Percentiles rank a stretch among this genome's conserved stretches.
These are phyloP conservation scores for Agriopis marginaria DNA, from an alignment of 2,888 invertebrate genomes.

Conservation along the genomic window DNA sequence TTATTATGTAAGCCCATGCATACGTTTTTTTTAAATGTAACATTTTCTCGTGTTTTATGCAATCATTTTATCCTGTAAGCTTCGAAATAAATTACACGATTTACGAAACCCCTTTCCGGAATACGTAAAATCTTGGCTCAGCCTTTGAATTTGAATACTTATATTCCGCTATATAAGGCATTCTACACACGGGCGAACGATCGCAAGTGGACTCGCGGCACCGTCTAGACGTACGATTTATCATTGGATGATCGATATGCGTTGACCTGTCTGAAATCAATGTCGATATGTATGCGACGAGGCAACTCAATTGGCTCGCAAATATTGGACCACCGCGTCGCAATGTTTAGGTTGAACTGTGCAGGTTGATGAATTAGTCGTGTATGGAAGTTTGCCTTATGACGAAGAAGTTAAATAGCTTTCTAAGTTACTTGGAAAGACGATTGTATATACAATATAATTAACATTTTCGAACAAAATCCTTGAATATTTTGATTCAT, in stretches of 20 bases:
- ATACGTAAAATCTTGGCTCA: conserved; percentile 19
- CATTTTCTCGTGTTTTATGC: no score
- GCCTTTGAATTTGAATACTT: background rate
- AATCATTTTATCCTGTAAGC: background rate
- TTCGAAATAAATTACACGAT: background rate
- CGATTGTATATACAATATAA: background rate
- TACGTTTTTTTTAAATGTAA: no score
- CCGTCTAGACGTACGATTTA: conserved; percentile 56
- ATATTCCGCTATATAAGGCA: conserved; percentile 45
- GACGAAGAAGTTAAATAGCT: conserved; percentile 4
- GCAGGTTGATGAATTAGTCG: conserved; percentile 15
- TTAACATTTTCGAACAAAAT: background rate
- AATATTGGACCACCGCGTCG: conserved; percentile 66
- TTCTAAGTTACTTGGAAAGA: background rate
- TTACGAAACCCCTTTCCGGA: background rate
- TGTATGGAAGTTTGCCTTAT: conserved; percentile 18
- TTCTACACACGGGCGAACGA: conserved; percentile 55
- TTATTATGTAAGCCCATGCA: no score
- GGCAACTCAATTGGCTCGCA: conserved; percentile 54
- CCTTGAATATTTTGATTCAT: no score
- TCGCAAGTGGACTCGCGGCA: conserved; percentile 57
- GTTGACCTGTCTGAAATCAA: conserved; percentile 7
- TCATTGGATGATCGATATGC: conserved; percentile 41
- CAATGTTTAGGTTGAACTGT: conserved; percentile 26
- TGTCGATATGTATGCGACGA: conserved; percentile 56